These are phyloP conservation scores for Choloepus hoffmanni DNA, from an alignment of 2,113 vertebrate genomes.

Conservation along the genomic window DNA sequence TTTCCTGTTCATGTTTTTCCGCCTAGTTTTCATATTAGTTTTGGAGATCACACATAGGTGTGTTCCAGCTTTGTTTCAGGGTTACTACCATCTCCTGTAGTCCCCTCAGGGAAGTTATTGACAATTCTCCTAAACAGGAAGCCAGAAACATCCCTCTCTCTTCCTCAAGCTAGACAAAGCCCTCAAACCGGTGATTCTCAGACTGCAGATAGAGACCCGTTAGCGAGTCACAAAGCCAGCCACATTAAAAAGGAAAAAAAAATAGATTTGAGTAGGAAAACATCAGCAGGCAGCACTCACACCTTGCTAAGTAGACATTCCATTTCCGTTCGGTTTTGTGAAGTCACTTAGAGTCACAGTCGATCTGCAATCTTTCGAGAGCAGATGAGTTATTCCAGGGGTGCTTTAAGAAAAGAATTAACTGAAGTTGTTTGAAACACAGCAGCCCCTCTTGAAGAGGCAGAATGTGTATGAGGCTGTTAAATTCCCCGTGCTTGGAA, in stretches of 20 bases:
- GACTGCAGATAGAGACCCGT: accelerated
- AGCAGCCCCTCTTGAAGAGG: too few species aligned
- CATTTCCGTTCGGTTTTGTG: too few species aligned
- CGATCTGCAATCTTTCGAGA: too few species aligned
- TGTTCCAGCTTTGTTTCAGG: accelerated
- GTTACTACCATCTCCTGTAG: accelerated
- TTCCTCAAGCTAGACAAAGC: too few species aligned
- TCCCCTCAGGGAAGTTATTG: accelerated
- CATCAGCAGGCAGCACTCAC: accelerated
- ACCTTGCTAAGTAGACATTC: accelerated
- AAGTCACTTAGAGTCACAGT: too few species aligned
- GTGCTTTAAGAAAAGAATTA: not conserved
- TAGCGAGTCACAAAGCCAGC: not conserved
- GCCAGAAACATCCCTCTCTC: not conserved
- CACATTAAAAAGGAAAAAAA: accelerated
- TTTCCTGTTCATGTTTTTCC: not conserved
- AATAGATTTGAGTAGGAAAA: accelerated
- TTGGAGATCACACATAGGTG: not conserved
- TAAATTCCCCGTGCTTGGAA: not conserved
- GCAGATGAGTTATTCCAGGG: accelerated
- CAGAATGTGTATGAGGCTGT: accelerated
- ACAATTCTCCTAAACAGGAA: not conserved
- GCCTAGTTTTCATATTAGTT: not conserved
- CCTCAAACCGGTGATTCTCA: not conserved
- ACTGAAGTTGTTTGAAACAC: not conserved